Base-by-base conservation (phyloP, 2,113 vertebrate species). In the Rhynchomys soricoides region DNA sequence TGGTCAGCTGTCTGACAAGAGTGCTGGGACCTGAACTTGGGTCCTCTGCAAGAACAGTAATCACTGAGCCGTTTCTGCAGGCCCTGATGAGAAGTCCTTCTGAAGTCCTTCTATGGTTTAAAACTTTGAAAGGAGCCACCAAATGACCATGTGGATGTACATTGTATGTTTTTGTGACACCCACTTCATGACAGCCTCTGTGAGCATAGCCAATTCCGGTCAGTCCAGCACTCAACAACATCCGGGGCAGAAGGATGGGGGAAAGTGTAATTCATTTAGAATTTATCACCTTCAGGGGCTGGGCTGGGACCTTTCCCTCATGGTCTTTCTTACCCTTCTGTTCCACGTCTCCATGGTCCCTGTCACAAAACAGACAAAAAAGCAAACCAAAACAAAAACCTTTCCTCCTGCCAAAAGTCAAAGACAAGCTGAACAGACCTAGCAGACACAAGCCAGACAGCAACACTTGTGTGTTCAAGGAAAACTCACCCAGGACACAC, bases 311-410 rank as follows among this genome's bases (percentile, higher is more conserved):
- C 55, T 66, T 17, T 40, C 57, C n/a, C 85, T 81, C 26, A 7
- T 70, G 92, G 26, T 68, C 31, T 34, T 95, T 87, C 86, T 34
- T 11, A 68, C 73, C 75, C 5, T 45, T 90, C 24, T 34, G 11
- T 75, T 85, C 3, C 45, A 59, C 17, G 59, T 16, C 37, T 1
- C 73, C 50, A 11, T 70, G 40, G n/a, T 21, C 26, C 59, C 19
- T 81, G 74, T 94, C 66, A 73, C 86, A 68, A 95, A 74, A 74
- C 19, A 90, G 89, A 68, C 29, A 55, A 75, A 34, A n/a, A 50
- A 9, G 89, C 45, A 78, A 78, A 50, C 16, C 26, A 29, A 77
- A 50, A 31, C 26, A 12, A 19, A 1, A 31, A 68, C 0, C 34
- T 55, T 31, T 62, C 90, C 37, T 29, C 77, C 83, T 70, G 62